Evolutionary conservation across 1,140 invertebrate genomes (phyloP).

Genomic region (Ceratosolen solmsi): DNA sequence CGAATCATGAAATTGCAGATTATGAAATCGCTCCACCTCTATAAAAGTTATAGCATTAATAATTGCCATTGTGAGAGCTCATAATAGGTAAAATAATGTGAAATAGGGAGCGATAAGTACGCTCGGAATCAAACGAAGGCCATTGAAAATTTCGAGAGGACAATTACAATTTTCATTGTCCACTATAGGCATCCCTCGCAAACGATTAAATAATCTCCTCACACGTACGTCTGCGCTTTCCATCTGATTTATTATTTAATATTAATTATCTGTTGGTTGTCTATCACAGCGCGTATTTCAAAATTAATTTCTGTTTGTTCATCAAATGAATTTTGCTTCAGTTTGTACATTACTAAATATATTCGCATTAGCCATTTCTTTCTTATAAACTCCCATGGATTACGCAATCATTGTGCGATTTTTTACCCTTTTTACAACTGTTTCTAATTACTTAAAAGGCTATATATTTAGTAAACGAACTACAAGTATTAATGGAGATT

Average conservation of each 20-base stretch:
- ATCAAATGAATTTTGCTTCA: slow-evolving; percentile 4
- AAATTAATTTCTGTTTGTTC: neutral
- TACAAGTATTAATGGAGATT: no score
- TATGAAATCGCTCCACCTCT: neutral
- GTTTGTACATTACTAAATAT: neutral
- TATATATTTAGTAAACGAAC: no score
- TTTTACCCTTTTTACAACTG: no score
- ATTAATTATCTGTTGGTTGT: slow-evolving; percentile 31
- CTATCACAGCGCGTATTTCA: neutral
- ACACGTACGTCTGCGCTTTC: neutral
- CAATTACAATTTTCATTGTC: neutral
- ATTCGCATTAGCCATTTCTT: neutral
- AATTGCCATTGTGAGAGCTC: neutral
- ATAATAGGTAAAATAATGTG: neutral
- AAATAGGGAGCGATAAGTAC: neutral
- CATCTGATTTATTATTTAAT: slow-evolving; percentile 32
- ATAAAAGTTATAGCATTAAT: neutral
- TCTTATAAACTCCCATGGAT: slow-evolving; percentile 10
- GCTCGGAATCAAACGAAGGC: slow-evolving; percentile 12
- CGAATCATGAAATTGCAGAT: neutral
- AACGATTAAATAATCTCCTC: slow-evolving; percentile 27
- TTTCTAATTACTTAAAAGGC: no score
- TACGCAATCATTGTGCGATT: no score
- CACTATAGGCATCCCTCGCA: neutral
- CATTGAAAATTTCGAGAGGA: slow-evolving; percentile 22